Conservation (phyloP, 2,113 vertebrate genomes). For the Scomber japonicus region DNA sequence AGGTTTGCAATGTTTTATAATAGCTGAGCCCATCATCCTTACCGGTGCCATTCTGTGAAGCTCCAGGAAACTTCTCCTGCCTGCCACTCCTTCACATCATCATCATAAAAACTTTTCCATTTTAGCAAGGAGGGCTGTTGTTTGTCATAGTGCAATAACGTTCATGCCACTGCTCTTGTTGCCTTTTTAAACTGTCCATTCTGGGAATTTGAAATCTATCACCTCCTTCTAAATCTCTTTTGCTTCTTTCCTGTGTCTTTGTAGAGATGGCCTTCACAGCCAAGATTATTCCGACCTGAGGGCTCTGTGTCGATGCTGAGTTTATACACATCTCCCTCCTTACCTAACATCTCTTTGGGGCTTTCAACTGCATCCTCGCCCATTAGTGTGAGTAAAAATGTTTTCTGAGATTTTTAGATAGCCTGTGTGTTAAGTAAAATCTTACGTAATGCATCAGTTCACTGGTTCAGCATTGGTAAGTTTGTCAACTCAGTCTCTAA, state of each 20-base stretch:
- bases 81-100: constrained; percentile 29
- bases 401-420: constrained; percentile 4
- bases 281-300: constrained; percentile 92
- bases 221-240: constrained; percentile 47
- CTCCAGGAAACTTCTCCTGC: constrained; percentile 17
- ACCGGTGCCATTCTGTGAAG: constrained; percentile 39
- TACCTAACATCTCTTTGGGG: constrained; percentile 97
- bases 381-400: constrained; percentile 89
- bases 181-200: constrained; percentile 60
- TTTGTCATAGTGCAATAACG: constrained; percentile 67
- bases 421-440: not conserved
- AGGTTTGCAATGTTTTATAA: constrained; percentile 39
- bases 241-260: constrained; percentile 58
- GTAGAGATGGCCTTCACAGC: constrained; percentile 93
- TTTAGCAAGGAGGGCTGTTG: constrained; percentile 40
- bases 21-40: constrained; percentile 4
- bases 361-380: constrained; percentile 90
- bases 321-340: constrained; percentile 96
- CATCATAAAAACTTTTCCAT: constrained; percentile 28
- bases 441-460: not conserved
- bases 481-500: constrained; percentile 38
- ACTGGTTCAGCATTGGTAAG: constrained; percentile 4
- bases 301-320: constrained; percentile 94
- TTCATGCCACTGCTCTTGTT: constrained; percentile 68
- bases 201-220: constrained; percentile 62